Evolutionary conservation across 2,797 vertebrate species (phyloP), one percentile per base, ranked within the genome.

Genomic region (Darevskia mixta): DNA sequence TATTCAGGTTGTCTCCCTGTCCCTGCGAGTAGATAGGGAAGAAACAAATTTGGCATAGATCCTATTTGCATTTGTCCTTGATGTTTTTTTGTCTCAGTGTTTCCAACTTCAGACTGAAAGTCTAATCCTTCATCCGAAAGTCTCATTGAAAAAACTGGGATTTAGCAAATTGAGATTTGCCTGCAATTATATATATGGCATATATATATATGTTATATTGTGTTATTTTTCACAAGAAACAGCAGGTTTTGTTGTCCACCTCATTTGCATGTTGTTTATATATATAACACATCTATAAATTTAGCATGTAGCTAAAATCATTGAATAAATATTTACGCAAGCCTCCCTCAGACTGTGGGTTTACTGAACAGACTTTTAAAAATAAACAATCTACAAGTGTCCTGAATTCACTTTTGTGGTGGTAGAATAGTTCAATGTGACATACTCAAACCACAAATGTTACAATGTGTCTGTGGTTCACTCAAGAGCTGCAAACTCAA

Each of bases 261-360:
- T 13, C 55, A 55, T 78, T 55, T 45, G 45, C 15, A 8, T n/a
- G 38, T 23, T 10, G 18, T 20, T 82, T 67, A 45, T 82, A 38
- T 29, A 80, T 79, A 71, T 49, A 23, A 38, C n/a, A 64, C 20
- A 17, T 2, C 61, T 38, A 45, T n/a, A 18, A 29, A 77, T 58
- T 49, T 78, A 3, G 8, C 35, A 29, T 71, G 10, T 66, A 80
- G 18, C 78, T 76, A 81, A 85, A 89, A 81, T 75, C 81, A 75
- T 20, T 38, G n/a, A 81, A 45, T 81, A 55, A 88, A 85, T 82
- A 89, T 86, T 86, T 89, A 64, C 35, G 5, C 64, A 82, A 55
- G 5, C 61, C 41, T 43, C 67, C 10, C 25, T 29, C 64, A 72
- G 35, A 78, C 23, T 72, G 23, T 55, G 72, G 66, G n/a, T 73